These are phyloP conservation scores for Carduelis carduelis DNA, from an alignment of 2,797 vertebrate species.

Conservation along the genomic window DNA sequence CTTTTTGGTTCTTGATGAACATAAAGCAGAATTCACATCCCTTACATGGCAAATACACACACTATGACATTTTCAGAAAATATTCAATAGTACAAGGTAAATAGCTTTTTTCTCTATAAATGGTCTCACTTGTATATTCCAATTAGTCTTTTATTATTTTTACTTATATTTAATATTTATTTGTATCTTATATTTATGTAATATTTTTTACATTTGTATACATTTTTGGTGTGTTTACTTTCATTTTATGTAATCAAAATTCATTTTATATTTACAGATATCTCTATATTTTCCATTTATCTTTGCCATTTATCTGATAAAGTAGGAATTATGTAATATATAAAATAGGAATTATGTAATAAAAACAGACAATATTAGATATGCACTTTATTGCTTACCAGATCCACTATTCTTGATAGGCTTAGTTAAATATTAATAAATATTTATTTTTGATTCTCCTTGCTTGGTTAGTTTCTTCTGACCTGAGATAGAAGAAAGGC, in stretches of 20 bases:
- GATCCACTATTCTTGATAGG: not conserved
- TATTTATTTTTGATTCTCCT: not conserved
- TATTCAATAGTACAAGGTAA: not conserved
- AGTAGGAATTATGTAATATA: not conserved
- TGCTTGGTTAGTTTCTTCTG: not conserved
- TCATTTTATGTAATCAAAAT: not conserved
- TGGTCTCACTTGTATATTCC: not conserved
- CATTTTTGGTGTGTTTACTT: not conserved
- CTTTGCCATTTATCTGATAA: not conserved
- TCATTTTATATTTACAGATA: not conserved
- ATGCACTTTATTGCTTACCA: not conserved
- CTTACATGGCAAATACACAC: not conserved
- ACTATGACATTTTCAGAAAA: not conserved
- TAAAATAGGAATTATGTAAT: not conserved
- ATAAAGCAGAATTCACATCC: not conserved
- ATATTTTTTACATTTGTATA: not conserved
- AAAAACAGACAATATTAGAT: not conserved
- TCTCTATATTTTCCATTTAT: not conserved
- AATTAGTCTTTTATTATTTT: not conserved
- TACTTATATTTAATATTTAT: not conserved
- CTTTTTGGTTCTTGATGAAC: not conserved
- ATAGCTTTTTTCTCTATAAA: not conserved
- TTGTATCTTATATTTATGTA: not conserved
- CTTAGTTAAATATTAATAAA: conserved; percentile 29
- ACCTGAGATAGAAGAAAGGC: not conserved